Base-by-base conservation (phyloP, 1,140 invertebrate genomes). In the Gonioctena quinquepunctata region DNA sequence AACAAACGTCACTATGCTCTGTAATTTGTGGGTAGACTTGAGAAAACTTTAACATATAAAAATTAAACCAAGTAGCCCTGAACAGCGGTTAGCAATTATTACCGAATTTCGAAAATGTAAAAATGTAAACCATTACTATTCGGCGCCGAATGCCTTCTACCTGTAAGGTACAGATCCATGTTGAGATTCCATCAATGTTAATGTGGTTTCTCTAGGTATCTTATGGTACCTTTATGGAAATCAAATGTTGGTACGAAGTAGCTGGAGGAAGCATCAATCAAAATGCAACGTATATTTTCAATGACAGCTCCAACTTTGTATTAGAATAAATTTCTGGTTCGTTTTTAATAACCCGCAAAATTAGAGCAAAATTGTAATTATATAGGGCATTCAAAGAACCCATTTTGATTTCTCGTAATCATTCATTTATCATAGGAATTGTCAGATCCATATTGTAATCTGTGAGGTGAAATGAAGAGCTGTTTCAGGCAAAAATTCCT, bases 71-170 rank as follows among this genome's bases (percentile, higher is more conserved):
- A 73, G 69, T 69, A 73, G 69, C 33, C 33, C 13, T 8, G 33
- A n/a, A 13, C 33, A n/a, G 33, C 66, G 50, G 65, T 60, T 42
- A 63, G 66, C 68, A 70, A 70, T 74, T 71, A 71, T 68, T 74
- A 69, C 66, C 69, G 63, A 71, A 70, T 74, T 74, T 74, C 26
- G 66, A 71, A 74, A 74, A 68, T 71, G 56, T 66, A 71, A 74
- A 71, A 71, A 74, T 66, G 64, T 67, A 70, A 74, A 66, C 62
- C 63, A 71, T 70, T 70, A 42, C 50, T 21, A 62, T 70, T 66
- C 54, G 72, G 69, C 69, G 72, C 72, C 69, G 64, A 71, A 69
- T 71, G 68, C 65, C 65, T 66, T 74, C 59, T 71, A 71, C 67
- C 69, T 68, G 69, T 49, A 25, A 26, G 16, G 3, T 70, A 56